phyloP scores from a whole-genome alignment of 2,888 invertebrate species.

The Brenthis hecate region DNA sequence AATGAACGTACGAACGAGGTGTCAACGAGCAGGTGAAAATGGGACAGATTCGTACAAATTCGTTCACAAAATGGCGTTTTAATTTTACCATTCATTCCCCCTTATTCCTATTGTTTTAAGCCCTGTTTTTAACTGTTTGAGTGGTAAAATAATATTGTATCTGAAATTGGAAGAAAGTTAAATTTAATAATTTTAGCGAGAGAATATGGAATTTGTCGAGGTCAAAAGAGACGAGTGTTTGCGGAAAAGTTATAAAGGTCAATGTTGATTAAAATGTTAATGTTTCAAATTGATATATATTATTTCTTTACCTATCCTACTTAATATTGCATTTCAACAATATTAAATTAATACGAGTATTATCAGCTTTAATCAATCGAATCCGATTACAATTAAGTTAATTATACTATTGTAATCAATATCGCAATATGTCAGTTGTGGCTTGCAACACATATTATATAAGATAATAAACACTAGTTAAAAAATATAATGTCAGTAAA shows the following conservation, averaged over 20 bases:
- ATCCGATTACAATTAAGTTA: too few species aligned
- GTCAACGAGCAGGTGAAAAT: constrained; percentile 42
- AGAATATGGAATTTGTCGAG: constrained; percentile 27
- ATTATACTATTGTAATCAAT: too few species aligned
- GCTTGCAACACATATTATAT: too few species aligned
- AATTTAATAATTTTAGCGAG: constrained; percentile 34
- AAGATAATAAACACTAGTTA: too few species aligned
- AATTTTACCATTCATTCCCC: constrained; percentile 20
- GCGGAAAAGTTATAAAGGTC: constrained; percentile 19
- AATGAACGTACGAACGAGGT: constrained; percentile 46
- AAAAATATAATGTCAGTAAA: too few species aligned
- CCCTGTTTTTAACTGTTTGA: constrained; percentile 6
- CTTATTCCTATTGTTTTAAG: constrained; percentile 18
- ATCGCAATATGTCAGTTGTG: too few species aligned
- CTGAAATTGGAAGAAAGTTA: constrained; percentile 27
- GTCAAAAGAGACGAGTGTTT: constrained; percentile 24
- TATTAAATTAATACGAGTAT: too few species aligned
- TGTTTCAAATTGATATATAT: neutral
- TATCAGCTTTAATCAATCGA: too few species aligned
- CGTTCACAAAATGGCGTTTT: constrained; percentile 27
- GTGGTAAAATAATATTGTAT: constrained; percentile 1
- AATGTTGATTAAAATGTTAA: constrained; percentile 14
- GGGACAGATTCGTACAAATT: constrained; percentile 38
- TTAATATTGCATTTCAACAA: too few species aligned
- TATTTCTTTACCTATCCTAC: too few species aligned